Conservation (phyloP, 2,888 invertebrate genomes). For the Cephus pygmeus region DNA sequence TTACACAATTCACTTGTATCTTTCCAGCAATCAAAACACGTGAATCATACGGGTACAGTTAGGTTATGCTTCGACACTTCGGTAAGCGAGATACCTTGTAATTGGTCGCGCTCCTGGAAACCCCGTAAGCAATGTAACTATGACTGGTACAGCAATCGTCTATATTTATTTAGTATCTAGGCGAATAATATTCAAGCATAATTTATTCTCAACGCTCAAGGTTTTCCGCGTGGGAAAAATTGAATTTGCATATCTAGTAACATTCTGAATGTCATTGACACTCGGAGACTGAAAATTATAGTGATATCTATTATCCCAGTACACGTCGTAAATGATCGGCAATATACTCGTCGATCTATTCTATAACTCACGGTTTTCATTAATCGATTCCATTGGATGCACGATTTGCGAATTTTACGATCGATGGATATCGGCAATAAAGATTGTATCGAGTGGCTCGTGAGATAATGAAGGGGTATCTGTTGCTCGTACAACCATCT, state of each 20-base stretch:
- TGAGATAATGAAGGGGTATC: conserved; percentile 33
- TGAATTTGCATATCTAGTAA: not conserved
- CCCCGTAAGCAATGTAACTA: not conserved
- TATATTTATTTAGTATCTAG: not conserved
- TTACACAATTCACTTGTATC: not conserved
- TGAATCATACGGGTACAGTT: not conserved
- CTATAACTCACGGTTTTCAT: not conserved
- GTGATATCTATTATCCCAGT: not conserved
- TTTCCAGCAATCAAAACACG: not conserved
- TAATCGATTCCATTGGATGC: not conserved
- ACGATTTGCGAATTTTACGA: conserved; percentile 26
- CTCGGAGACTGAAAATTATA: not conserved
- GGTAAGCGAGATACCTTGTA: not conserved
- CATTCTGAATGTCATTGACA: not conserved
- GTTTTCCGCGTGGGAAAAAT: not conserved
- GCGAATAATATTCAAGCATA: not conserved
- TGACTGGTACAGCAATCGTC: not conserved
- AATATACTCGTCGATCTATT: not conserved
- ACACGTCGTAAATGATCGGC: not conserved
- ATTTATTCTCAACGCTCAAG: not conserved
- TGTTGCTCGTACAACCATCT: conserved; percentile 21
- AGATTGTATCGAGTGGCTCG: conserved; percentile 26
- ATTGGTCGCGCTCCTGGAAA: not conserved
- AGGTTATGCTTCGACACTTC: not conserved
- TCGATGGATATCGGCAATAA: conserved; percentile 16